A percentile compares a stretch with the other conserved stretches of the same genome.
These are phyloP conservation scores for Rhynchotus rufescens DNA, from an alignment of 2,797 vertebrate species.

Conservation along the genomic window DNA sequence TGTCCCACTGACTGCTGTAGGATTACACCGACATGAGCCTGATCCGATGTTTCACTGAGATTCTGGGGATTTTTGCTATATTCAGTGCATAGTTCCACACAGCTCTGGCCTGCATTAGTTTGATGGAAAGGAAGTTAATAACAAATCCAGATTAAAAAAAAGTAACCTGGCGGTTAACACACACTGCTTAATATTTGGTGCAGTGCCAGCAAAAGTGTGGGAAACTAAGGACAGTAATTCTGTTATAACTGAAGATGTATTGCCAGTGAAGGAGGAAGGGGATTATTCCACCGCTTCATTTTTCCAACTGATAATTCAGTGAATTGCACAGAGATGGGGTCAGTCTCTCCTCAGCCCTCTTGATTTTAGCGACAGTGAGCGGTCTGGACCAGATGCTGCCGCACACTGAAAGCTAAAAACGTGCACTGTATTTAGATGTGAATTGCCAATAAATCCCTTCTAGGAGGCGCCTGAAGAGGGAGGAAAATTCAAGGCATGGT, in stretches of 20 bases:
- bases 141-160: constrained; percentile 29
- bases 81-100: background rate
- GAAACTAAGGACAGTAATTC: background rate
- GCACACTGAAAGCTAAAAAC: background rate
- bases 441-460: background rate
- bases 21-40: background rate
- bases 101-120: background rate
- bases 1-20: background rate
- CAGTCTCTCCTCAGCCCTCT: background rate
- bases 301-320: background rate
- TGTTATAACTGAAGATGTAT: background rate
- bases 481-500: background rate
- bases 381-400: fast-evolving
- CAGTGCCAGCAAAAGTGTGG: background rate
- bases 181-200: constrained; percentile 33
- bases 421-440: fast-evolving
- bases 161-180: constrained; percentile 8
- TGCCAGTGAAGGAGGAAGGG: background rate
- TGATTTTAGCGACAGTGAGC: background rate
- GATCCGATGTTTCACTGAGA: background rate
- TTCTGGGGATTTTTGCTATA: constrained; percentile 34
- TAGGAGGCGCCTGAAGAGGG: background rate
- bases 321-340: background rate
- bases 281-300: background rate
- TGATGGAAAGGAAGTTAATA: constrained; percentile 62